Percentiles rank a stretch among this genome's conserved stretches.
phyloP scores from a whole-genome alignment of 2,113 vertebrate species.

The Copsychus sechellarum region DNA sequence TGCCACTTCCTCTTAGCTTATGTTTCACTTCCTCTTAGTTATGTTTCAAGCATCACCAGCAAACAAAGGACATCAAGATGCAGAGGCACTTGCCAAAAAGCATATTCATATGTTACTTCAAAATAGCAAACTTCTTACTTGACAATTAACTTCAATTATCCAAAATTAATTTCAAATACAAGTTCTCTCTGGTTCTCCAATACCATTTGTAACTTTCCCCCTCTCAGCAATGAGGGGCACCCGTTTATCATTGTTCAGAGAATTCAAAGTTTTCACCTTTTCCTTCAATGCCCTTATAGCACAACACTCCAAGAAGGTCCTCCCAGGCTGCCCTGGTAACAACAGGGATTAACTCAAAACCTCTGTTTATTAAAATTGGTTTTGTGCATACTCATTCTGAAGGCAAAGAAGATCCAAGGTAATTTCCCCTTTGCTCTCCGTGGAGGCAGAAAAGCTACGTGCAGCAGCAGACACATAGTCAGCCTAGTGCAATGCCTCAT shows the following conservation, averaged over 20 bases:
- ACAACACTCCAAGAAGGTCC: neutral
- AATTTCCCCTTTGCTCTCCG: neutral
- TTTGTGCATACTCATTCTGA: neutral
- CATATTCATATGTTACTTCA: neutral
- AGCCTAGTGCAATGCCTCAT: neutral
- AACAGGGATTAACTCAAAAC: neutral
- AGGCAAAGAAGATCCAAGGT: neutral
- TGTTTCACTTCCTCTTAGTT: neutral
- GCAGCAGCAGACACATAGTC: neutral
- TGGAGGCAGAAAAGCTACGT: neutral
- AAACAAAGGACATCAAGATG: neutral
- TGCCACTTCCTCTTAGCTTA: neutral
- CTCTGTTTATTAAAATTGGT: neutral
- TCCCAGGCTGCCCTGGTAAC: neutral
- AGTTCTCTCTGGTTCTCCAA: neutral
- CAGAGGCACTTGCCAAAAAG: neutral
- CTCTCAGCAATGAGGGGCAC: neutral
- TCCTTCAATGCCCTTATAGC: neutral
- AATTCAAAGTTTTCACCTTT: neutral
- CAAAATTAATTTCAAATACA: neutral
- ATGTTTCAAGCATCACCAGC: neutral
- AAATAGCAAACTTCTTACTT: neutral
- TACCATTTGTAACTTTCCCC: neutral
- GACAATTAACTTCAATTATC: neutral
- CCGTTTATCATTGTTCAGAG: neutral